phyloP scores from a whole-genome alignment of 2,797 vertebrate species.

The Okamejei kenojei region DNA sequence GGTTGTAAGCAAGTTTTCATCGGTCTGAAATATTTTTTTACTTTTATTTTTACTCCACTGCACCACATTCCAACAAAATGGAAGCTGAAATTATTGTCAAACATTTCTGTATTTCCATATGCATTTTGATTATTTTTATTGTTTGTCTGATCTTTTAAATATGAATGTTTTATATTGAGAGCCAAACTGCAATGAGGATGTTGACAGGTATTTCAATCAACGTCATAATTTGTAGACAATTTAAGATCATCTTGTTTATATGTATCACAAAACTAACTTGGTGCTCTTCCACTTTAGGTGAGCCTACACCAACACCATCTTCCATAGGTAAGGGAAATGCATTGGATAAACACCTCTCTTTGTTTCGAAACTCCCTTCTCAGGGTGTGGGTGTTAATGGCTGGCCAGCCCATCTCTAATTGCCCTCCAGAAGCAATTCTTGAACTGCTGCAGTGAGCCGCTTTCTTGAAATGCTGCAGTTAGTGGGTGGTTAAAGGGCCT shows the following conservation, averaged over 20 bases:
- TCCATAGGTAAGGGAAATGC: not conserved
- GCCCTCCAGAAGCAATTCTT: not conserved
- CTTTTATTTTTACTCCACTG: not conserved
- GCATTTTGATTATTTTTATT: not conserved
- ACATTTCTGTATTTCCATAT: not conserved
- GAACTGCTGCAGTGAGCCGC: not conserved
- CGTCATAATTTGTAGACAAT: not conserved
- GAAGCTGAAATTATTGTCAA: not conserved
- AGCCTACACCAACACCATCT: not conserved
- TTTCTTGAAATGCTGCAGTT: not conserved
- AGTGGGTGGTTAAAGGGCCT: no score
- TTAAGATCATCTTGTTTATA: not conserved
- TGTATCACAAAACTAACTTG: not conserved
- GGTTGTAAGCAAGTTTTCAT: not conserved
- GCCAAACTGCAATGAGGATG: no score
- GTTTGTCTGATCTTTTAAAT: not conserved
- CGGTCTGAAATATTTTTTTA: not conserved
- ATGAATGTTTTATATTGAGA: not conserved
- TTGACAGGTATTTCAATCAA: not conserved
- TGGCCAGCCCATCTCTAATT: not conserved
- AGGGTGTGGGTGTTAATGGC: not conserved
- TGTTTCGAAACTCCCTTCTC: not conserved
- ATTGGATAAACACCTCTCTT: not conserved
- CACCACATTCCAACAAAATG: not conserved
- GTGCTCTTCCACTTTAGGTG: slow-evolving; percentile 5